Conservation (phyloP, 2,113 vertebrate genomes). For the Isichthys henryi region DNA sequence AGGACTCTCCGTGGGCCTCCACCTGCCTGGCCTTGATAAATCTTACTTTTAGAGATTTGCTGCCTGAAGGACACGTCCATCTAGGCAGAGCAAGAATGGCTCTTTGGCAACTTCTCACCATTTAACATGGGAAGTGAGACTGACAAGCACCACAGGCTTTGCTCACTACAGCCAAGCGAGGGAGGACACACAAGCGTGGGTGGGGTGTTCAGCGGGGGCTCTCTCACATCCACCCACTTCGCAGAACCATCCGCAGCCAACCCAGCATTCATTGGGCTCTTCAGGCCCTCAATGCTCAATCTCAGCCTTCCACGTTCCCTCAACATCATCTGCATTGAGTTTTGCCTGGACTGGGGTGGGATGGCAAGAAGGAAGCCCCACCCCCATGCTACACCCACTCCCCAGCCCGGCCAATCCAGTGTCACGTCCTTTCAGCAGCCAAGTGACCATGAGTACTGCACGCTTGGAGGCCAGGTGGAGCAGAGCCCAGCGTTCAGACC, state of each 20-base stretch:
- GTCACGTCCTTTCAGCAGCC: not conserved
- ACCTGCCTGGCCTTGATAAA: not conserved
- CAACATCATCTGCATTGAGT: not conserved
- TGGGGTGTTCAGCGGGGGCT: not conserved
- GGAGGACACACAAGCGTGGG: not conserved
- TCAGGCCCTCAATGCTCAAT: not conserved
- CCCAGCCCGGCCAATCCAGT: not conserved
- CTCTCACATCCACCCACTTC: not conserved
- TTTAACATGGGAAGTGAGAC: not conserved
- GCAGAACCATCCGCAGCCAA: not conserved
- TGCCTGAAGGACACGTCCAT: not conserved
- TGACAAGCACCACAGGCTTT: not conserved
- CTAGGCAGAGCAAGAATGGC: not conserved
- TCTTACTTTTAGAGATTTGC: not conserved
- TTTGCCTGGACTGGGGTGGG: not conserved
- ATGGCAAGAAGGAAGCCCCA: not conserved
- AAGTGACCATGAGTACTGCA: not conserved
- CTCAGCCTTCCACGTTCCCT: not conserved
- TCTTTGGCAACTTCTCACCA: not conserved
- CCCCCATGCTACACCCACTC: not conserved
- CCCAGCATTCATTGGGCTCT: not conserved
- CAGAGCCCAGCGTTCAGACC: not conserved
- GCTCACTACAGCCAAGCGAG: not conserved
- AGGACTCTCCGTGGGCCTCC: not conserved
- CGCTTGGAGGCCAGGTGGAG: not conserved